Conservation (phyloP, 2,888 invertebrate genomes). For the Drosophila putrida region DNA sequence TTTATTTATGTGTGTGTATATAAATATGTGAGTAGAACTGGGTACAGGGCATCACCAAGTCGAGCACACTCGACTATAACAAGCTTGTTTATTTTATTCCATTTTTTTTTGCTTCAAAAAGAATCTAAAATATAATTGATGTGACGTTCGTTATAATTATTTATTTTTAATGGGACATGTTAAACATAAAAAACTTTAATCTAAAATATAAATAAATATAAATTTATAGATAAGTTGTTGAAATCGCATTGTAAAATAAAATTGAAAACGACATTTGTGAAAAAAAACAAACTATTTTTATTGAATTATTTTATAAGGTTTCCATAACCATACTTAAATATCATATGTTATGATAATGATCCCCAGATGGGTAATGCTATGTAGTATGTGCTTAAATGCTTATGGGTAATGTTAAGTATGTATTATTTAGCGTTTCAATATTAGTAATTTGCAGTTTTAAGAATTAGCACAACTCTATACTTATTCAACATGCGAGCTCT, state of each 20-base stretch:
- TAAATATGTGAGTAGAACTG: not conserved
- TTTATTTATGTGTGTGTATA: conserved; percentile 14
- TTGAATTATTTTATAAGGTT: conserved; percentile 10
- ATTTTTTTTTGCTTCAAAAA: conserved; percentile 22
- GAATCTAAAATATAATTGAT: conserved; percentile 24
- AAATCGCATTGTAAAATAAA: conserved; percentile 52
- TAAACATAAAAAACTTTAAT: conserved; percentile 33
- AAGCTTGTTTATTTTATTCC: conserved; percentile 28
- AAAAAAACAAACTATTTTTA: conserved; percentile 6
- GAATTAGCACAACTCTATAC: conserved; percentile 25
- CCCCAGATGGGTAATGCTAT: conserved; percentile 2
- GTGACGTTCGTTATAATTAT: conserved; percentile 50
- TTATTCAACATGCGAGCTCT: conserved; percentile 31
- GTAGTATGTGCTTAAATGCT: conserved; percentile 21
- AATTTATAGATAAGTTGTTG: conserved; percentile 42
- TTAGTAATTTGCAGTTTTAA: conserved; percentile 25
- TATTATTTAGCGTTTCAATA: conserved; percentile 27
- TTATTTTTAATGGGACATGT: conserved; percentile 56
- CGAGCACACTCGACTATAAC: conserved; percentile 16
- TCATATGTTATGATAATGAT: not conserved
- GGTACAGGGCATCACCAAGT: conserved; percentile 7
- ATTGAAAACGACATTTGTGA: conserved; percentile 10
- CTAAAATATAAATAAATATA: not conserved
- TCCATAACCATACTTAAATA: conserved; percentile 5
- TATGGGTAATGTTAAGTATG: conserved; percentile 1